Conservation (phyloP, 2,797 vertebrate species). For the Pipistrellus nathusii region DNA sequence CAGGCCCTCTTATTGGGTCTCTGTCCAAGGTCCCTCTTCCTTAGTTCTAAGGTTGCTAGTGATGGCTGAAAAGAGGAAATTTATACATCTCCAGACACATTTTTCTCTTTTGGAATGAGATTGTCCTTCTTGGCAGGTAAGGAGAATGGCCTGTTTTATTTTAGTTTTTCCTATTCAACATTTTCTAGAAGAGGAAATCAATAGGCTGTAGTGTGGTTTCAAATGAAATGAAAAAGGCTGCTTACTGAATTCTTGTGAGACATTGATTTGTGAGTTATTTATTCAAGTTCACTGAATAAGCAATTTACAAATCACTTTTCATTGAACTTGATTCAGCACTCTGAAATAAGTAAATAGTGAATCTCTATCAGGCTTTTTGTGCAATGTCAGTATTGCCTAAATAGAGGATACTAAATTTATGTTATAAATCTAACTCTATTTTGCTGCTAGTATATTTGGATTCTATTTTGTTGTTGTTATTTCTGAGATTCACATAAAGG, state of each 20-base stretch:
- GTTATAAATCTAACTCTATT: slow-evolving; percentile 60
- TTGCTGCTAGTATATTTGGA: not conserved
- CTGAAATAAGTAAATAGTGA: slow-evolving; percentile 70
- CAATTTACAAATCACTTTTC: slow-evolving; percentile 72
- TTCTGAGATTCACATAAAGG: slow-evolving; percentile 22
- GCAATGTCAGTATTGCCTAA: slow-evolving; percentile 50
- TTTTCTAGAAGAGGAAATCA: slow-evolving; percentile 40
- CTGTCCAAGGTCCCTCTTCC: not conserved
- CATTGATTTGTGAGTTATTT: slow-evolving; percentile 70
- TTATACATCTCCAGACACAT: not conserved
- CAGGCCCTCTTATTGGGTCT: too few species aligned
- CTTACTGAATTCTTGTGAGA: slow-evolving; percentile 57
- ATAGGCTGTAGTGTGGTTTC: slow-evolving; percentile 45
- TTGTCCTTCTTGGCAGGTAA: not conserved
- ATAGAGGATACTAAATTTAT: slow-evolving; percentile 38
- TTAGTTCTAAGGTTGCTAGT: not conserved
- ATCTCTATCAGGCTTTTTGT: slow-evolving; percentile 60
- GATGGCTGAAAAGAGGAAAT: not conserved
- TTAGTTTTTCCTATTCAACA: slow-evolving; percentile 16
- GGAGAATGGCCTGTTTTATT: not conserved
- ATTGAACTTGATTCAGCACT: slow-evolving; percentile 67
- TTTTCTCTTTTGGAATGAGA: not conserved
- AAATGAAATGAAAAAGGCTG: slow-evolving; percentile 39
- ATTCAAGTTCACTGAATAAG: slow-evolving; percentile 80
- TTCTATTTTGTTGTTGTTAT: slow-evolving; percentile 24